These are phyloP conservation scores for Stichopus chloronotus DNA, from an alignment of 35 echinoderm and acorn worm species.

Conservation along the genomic window DNA sequence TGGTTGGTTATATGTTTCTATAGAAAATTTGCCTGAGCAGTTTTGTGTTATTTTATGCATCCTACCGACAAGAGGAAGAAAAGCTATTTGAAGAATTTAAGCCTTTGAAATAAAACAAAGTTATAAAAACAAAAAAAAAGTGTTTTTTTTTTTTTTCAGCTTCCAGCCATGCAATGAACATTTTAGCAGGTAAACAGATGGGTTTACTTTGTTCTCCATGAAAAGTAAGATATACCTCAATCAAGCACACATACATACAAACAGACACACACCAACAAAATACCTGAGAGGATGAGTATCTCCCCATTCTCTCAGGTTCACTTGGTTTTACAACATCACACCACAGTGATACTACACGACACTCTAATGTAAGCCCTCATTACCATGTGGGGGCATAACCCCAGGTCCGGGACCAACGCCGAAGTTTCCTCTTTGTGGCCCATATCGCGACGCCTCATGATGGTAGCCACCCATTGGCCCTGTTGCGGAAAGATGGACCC, in stretches of 20 bases:
- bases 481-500: conserved; percentile 49
- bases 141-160: background rate
- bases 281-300: background rate
- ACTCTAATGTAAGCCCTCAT: background rate
- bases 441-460: conserved; percentile 39
- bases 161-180: background rate
- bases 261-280: no score
- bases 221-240: no score
- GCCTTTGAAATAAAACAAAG: no score
- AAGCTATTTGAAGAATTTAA: no score
- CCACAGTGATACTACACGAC: background rate
- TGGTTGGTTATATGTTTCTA: no score
- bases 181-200: background rate
- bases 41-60: no score
- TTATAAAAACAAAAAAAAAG: no score
- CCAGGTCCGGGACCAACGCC: conserved; percentile 18
- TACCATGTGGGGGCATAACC: conserved; percentile 42
- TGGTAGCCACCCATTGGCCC: conserved; percentile 52
- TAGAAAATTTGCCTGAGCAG: no score
- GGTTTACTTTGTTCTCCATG: background rate
- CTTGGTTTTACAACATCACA: background rate
- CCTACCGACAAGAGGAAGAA: no score
- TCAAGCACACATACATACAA: no score
- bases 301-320: background rate
- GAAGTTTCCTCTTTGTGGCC: conserved; percentile 52